Percentiles rank a stretch among this genome's conserved stretches.
Evolutionary conservation across 2,888 invertebrate species (phyloP).

Genomic region (Steinernema carpocapsae): DNA sequence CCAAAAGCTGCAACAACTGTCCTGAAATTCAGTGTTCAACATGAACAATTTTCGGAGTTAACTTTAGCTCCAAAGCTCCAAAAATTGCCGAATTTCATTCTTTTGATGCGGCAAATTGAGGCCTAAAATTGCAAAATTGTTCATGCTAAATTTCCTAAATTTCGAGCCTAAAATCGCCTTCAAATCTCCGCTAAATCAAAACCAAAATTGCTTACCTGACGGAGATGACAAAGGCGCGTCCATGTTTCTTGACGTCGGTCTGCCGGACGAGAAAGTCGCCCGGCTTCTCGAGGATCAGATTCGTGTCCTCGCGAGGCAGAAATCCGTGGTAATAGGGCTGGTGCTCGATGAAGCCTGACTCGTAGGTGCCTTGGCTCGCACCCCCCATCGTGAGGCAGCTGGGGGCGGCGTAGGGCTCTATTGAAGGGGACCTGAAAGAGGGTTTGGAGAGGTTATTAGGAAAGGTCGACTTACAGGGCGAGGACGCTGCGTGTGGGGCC

Average conservation of each 20-base stretch:
- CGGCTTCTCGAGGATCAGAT: neutral
- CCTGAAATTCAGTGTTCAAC: too few species aligned
- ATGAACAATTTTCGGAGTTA: too few species aligned
- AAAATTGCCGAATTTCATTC: too few species aligned
- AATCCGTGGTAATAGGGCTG: slow-evolving; percentile 9
- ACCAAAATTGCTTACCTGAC: too few species aligned
- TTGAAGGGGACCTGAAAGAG: neutral
- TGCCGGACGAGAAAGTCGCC: neutral
- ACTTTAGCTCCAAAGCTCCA: too few species aligned
- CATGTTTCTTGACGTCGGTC: neutral
- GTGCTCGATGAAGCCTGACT: slow-evolving; percentile 5
- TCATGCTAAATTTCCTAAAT: too few species aligned
- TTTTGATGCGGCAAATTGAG: too few species aligned
- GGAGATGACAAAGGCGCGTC: slow-evolving; percentile 6
- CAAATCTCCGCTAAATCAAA: too few species aligned
- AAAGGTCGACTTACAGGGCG: neutral
- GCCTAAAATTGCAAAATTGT: too few species aligned
- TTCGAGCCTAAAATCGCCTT: too few species aligned
- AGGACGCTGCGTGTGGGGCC: neutral
- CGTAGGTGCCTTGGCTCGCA: neutral
- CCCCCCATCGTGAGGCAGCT: neutral
- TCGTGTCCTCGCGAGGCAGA: neutral
- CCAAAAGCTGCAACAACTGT: too few species aligned
- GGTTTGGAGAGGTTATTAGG: too few species aligned
- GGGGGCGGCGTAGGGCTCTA: neutral